Evolutionary conservation across 2,797 vertebrate genomes (phyloP).

Genomic region (Microctenopoma steveboyesi): DNA sequence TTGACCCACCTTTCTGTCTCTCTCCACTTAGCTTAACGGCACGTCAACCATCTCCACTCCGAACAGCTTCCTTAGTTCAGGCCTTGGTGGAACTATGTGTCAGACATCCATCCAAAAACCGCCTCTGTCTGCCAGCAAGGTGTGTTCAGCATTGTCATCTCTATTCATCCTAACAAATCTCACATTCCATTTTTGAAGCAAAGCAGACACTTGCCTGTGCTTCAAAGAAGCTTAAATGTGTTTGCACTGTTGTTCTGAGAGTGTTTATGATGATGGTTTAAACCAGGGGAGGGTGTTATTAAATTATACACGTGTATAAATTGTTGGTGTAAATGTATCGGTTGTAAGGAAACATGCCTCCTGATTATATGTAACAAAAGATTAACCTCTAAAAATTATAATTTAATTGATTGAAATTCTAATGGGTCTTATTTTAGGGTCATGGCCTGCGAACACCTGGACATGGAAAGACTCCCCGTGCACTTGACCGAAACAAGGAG

Average conservation of each 20-base stretch:
- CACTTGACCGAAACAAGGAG: conserved; percentile 90
- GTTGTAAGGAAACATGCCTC: too few species aligned
- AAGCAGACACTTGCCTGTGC: too few species aligned
- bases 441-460: conserved; percentile 75
- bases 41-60: conserved; percentile 81
- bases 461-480: conserved; percentile 75
- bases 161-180: not conserved
- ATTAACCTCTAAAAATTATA: too few species aligned
- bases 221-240: too few species aligned
- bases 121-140: conserved; percentile 88
- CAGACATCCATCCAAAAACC: conserved; percentile 82
- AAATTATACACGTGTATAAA: too few species aligned
- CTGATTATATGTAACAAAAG: too few species aligned
- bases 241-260: not conserved
- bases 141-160: conserved; percentile 53
- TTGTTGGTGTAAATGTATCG: too few species aligned
- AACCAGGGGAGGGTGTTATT: not conserved
- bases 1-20: not conserved
- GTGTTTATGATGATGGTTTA: not conserved
- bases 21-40: conserved; percentile 81
- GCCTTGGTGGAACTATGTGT: conserved; percentile 76
- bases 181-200: not conserved
- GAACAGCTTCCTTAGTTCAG: conserved; percentile 85
- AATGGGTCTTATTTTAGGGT: conserved; percentile 64
- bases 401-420: not conserved